A percentile compares a stretch with the other conserved stretches of the same genome.
Evolutionary conservation across 2,888 invertebrate species (phyloP).

Genomic region (Microplitis manilae): DNA sequence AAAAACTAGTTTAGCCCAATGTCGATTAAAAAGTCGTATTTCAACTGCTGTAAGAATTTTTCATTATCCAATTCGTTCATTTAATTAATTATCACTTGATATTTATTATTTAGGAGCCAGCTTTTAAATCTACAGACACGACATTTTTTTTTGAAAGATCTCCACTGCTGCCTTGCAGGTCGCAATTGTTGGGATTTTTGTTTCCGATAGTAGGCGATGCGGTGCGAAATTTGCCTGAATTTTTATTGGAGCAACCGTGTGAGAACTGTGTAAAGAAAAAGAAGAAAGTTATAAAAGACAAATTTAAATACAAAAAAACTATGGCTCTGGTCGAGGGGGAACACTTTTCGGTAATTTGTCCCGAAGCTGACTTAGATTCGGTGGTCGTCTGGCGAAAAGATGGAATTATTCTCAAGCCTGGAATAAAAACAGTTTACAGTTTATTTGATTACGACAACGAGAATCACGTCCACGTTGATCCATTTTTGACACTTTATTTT

Average conservation of each 20-base stretch:
- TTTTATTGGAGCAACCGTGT: slow-evolving; percentile 67
- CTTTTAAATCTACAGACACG: slow-evolving; percentile 36
- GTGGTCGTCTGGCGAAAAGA: slow-evolving; percentile 75
- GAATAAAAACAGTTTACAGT: slow-evolving; percentile 69
- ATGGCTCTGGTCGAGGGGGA: slow-evolving; percentile 74
- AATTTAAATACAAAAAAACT: slow-evolving; percentile 73
- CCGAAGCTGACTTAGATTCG: slow-evolving; percentile 73
- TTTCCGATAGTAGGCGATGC: slow-evolving; percentile 73
- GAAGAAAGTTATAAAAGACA: slow-evolving; percentile 65
- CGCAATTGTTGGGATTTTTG: slow-evolving; percentile 68
- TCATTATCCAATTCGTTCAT: not conserved
- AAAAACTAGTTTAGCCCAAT: slow-evolving; percentile 72
- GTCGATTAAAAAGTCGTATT: slow-evolving; percentile 71
- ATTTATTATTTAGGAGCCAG: slow-evolving; percentile 13
- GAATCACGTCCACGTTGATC: slow-evolving; percentile 74
- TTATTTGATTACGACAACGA: slow-evolving; percentile 56
- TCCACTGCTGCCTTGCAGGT: slow-evolving; percentile 67
- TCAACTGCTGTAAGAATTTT: slow-evolving; percentile 37
- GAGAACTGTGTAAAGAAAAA: slow-evolving; percentile 55
- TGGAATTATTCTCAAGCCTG: slow-evolving; percentile 58
- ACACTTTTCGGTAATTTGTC: slow-evolving; percentile 74
- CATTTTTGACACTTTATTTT: slow-evolving; percentile 75
- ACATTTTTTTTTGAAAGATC: slow-evolving; percentile 58
- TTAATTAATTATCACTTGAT: not conserved
- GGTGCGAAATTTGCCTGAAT: slow-evolving; percentile 73